phyloP scores from a whole-genome alignment of 1,140 invertebrate genomes.

The Drosophila punjabiensis region DNA sequence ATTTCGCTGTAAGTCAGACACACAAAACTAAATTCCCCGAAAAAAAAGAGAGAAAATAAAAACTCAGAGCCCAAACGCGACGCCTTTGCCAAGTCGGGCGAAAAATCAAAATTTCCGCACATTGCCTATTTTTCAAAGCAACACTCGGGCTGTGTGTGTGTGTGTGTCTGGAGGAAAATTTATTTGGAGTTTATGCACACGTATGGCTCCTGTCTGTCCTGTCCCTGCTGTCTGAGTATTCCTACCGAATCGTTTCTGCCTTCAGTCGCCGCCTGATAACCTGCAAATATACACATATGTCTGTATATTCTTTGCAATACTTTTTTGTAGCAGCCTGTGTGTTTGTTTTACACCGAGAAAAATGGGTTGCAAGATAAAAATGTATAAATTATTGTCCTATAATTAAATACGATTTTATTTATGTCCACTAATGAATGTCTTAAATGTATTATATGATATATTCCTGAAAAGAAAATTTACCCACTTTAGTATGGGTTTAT shows the following conservation, averaged over 20 bases:
- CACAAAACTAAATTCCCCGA: slow-evolving; percentile 50
- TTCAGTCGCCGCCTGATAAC: slow-evolving; percentile 32
- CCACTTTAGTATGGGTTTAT: too few relatives aligned
- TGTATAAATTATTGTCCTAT: too few relatives aligned
- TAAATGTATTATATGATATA: background rate
- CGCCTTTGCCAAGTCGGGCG: slow-evolving; percentile 71
- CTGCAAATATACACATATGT: slow-evolving; percentile 15
- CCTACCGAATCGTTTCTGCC: slow-evolving; percentile 41
- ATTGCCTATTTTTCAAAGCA: slow-evolving; percentile 74
- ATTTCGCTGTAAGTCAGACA: slow-evolving; percentile 71
- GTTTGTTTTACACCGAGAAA: background rate
- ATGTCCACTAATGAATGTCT: background rate
- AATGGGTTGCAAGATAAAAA: background rate
- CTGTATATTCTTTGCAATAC: background rate
- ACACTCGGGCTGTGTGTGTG: slow-evolving; percentile 4
- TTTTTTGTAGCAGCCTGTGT: slow-evolving; percentile 16
- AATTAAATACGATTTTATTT: background rate
- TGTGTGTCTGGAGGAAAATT: slow-evolving; percentile 40
- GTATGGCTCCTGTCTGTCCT: slow-evolving; percentile 27
- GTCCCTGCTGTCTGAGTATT: slow-evolving; percentile 11
- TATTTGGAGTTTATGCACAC: slow-evolving; percentile 55
- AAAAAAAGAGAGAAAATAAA: background rate
- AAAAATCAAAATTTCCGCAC: slow-evolving; percentile 83
- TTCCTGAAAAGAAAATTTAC: too few relatives aligned
- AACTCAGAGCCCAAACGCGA: slow-evolving; percentile 8